Evolutionary conservation across 1,140 invertebrate species (phyloP).

Genomic region (Calliopsis andreniformis): DNA sequence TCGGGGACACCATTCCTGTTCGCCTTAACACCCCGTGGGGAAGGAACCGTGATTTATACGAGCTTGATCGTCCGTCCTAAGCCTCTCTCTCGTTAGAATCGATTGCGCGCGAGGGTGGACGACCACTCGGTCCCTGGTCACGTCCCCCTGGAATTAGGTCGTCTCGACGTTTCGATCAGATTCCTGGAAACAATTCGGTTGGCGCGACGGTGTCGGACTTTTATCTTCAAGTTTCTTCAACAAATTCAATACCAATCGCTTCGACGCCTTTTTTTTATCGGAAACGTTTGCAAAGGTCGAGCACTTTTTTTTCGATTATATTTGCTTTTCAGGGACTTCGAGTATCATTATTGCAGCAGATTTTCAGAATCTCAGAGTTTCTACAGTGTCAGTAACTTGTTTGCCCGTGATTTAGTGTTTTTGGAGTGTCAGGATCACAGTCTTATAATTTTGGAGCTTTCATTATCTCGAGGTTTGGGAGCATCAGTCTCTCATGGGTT

Average conservation of each 20-base stretch:
- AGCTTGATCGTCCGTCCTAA: conserved; percentile 50
- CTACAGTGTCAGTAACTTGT: too few relatives aligned
- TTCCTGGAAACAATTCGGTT: conserved; percentile 40
- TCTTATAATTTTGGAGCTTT: too few relatives aligned
- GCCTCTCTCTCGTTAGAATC: conserved; percentile 58
- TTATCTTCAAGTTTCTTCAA: neutral
- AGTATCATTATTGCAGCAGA: too few relatives aligned
- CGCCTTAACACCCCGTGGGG: conserved; percentile 47
- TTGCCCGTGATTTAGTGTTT: too few relatives aligned
- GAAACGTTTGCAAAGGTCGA: too few relatives aligned
- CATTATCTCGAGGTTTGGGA: too few relatives aligned
- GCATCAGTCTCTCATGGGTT: too few relatives aligned
- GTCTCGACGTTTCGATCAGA: conserved; percentile 37
- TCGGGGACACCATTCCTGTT: conserved; percentile 52
- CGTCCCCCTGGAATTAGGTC: conserved; percentile 32
- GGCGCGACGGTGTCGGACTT: neutral
- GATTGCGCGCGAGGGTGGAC: conserved; percentile 24
- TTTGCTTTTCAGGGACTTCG: too few relatives aligned
- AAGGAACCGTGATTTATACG: conserved; percentile 47
- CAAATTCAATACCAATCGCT: conserved; percentile 2
- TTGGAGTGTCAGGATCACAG: too few relatives aligned
- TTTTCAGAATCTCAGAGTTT: too few relatives aligned
- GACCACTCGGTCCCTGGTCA: neutral
- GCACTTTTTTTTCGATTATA: too few relatives aligned
- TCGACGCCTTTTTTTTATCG: too few relatives aligned